Conservation (phyloP, 2,888 invertebrate genomes). For the Neuroscelio doddi region DNA sequence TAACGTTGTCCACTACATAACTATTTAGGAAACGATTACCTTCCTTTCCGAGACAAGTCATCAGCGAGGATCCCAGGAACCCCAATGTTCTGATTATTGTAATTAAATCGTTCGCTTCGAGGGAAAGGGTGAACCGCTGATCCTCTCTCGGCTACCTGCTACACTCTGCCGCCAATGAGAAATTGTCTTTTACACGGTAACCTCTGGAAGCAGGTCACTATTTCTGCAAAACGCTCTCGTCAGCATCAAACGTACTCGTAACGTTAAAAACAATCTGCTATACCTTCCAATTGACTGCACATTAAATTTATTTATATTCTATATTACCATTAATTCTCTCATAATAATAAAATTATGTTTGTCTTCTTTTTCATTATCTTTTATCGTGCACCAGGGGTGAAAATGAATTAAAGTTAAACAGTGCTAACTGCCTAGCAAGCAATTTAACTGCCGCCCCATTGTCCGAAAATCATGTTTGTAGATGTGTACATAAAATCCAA, state of each 20-base stretch:
- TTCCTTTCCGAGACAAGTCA: slow-evolving; percentile 59
- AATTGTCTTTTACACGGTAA: slow-evolving; percentile 41
- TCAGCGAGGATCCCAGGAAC: slow-evolving; percentile 61
- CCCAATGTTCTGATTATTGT: slow-evolving; percentile 67
- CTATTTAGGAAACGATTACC: slow-evolving; percentile 63
- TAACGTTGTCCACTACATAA: slow-evolving; percentile 38
- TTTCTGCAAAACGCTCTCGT: no score
- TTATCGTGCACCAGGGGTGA: slow-evolving; percentile 53
- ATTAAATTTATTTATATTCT: no score
- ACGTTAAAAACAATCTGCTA: no score
- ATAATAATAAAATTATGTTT: slow-evolving; percentile 56
- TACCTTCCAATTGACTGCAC: no score
- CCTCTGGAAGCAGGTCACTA: slow-evolving; percentile 30
- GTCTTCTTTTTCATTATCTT: slow-evolving; percentile 59
- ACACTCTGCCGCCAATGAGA: slow-evolving; percentile 28
- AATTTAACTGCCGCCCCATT: slow-evolving; percentile 56
- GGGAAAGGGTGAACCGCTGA: slow-evolving; percentile 42
- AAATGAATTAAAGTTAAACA: slow-evolving; percentile 67
- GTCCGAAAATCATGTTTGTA: slow-evolving; percentile 31
- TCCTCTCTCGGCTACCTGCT: slow-evolving; percentile 47
- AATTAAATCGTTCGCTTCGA: slow-evolving; percentile 65
- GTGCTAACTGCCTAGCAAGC: slow-evolving; percentile 57
- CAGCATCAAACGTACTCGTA: no score
- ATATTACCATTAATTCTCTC: no score
- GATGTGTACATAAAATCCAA: no score